phyloP scores from a whole-genome alignment of 2,113 vertebrate species.

The Spea bombifrons region DNA sequence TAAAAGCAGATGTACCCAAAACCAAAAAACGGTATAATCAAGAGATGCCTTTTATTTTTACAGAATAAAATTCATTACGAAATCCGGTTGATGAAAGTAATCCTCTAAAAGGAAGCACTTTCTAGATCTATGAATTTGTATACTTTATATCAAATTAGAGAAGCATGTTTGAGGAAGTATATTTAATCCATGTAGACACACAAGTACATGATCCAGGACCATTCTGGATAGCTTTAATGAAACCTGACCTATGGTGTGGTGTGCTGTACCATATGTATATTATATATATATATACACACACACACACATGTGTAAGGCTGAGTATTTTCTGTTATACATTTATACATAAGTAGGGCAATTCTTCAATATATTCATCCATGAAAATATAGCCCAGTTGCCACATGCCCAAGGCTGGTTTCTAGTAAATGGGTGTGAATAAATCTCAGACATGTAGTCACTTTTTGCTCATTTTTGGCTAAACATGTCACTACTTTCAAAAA shows the following conservation, averaged over 20 bases:
- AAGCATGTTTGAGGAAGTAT: neutral
- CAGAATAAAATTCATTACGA: conserved; percentile 19
- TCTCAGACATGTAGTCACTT: too few relatives aligned
- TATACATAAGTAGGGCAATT: too few relatives aligned
- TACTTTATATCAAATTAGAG: conserved; percentile 17
- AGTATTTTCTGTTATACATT: too few relatives aligned
- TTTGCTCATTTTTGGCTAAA: neutral
- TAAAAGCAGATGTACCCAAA: conserved; percentile 33
- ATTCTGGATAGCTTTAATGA: neutral
- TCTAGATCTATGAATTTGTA: neutral
- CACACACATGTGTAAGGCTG: neutral
- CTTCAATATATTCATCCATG: too few relatives aligned
- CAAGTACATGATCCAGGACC: neutral
- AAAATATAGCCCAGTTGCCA: too few relatives aligned
- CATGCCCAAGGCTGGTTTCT: too few relatives aligned
- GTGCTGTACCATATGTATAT: too few relatives aligned
- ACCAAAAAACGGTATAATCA: conserved; percentile 5
- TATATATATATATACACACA: too few relatives aligned
- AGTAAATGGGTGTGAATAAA: too few relatives aligned
- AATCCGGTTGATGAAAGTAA: conserved; percentile 27
- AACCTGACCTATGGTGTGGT: neutral
- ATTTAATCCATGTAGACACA: neutral
- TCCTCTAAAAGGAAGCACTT: conserved; percentile 12
- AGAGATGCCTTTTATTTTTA: neutral
- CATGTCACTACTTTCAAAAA: neutral